These are phyloP conservation scores for Manis javanica DNA, from an alignment of 2,797 vertebrate genomes.

Conservation along the genomic window DNA sequence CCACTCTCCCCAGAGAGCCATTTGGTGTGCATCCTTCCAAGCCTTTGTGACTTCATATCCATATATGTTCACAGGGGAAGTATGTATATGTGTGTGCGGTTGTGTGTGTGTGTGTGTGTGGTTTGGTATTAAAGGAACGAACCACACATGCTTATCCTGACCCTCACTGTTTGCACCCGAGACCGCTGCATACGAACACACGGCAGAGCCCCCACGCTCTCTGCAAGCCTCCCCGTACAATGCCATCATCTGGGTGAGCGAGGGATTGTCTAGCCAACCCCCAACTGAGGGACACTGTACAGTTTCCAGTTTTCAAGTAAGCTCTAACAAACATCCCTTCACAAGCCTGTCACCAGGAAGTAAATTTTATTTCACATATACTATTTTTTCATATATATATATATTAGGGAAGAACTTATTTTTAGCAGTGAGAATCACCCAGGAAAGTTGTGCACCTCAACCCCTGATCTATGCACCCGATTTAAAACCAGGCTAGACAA, in stretches of 20 bases:
- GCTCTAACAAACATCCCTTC: not conserved
- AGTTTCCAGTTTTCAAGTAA: not conserved
- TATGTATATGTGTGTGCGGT: rapidly evolving
- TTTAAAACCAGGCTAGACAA: conserved; percentile 29
- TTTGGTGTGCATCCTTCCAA: not conserved
- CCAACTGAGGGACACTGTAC: not conserved
- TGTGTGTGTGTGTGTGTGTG: no score
- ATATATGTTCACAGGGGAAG: not conserved
- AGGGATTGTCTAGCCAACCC: not conserved
- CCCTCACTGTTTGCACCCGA: not conserved
- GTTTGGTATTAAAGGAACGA: not conserved
- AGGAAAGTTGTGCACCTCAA: not conserved
- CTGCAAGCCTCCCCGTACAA: not conserved
- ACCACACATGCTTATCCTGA: not conserved
- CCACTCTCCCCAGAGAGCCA: not conserved
- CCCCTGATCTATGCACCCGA: not conserved
- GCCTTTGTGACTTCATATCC: not conserved
- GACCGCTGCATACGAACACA: not conserved
- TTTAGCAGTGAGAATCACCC: not conserved
- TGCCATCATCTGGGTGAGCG: not conserved
- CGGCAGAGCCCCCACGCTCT: rapidly evolving
- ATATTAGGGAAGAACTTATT: not conserved
- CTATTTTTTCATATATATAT: not conserved
- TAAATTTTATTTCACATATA: not conserved
- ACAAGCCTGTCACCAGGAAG: not conserved